Percentiles rank a stretch among this genome's conserved stretches.
phyloP scores from a whole-genome alignment of 2,797 vertebrate genomes.

The Karalla daura region DNA sequence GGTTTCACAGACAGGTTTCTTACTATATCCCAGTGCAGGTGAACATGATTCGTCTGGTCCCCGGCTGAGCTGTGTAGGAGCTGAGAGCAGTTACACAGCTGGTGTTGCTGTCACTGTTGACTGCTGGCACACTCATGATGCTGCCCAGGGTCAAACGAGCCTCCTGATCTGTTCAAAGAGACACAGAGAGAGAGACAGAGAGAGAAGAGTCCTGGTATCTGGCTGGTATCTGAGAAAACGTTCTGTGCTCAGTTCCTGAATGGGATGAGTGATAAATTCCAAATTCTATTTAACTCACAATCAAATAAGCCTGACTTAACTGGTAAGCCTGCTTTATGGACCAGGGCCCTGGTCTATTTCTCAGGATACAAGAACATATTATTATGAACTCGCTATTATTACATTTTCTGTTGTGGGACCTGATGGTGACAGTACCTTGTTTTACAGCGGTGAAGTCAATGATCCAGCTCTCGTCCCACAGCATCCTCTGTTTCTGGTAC shows the following conservation, averaged over 20 bases:
- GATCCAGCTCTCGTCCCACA: conserved; percentile 92
- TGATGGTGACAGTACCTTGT: conserved; percentile 74
- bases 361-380: too few species aligned
- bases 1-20: background rate
- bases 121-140: conserved; percentile 69
- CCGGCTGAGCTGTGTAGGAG: conserved; percentile 73
- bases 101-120: conserved; percentile 79
- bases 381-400: background rate
- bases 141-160: conserved; percentile 75
- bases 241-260: too few species aligned
- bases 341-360: too few species aligned
- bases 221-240: too few species aligned
- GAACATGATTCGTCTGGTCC: conserved; percentile 78
- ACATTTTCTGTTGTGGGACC: too few species aligned
- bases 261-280: too few species aligned
- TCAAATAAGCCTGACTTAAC: too few species aligned
- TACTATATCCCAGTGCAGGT: conserved; percentile 84
- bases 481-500: conserved; percentile 90
- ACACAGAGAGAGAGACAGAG: background rate
- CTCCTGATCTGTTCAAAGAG: conserved; percentile 65
- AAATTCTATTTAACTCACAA: too few species aligned
- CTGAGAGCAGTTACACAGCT: conserved; percentile 84
- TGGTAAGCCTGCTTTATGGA: too few species aligned
- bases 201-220: too few species aligned
- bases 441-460: conserved; percentile 87